These are phyloP conservation scores for Acomys russatus DNA, from an alignment of 2,797 vertebrate species.

Conservation along the genomic window DNA sequence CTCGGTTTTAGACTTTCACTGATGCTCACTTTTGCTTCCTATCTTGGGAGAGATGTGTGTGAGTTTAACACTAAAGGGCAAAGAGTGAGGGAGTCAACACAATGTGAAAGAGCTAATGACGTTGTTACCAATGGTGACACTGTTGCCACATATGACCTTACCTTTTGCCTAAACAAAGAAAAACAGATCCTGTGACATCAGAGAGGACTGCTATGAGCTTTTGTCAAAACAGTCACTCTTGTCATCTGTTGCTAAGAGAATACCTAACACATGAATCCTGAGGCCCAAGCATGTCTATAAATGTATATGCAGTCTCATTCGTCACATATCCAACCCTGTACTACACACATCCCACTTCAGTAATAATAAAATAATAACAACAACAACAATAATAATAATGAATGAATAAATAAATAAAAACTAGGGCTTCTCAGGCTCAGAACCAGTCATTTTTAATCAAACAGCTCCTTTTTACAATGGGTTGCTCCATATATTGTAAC, in stretches of 20 bases:
- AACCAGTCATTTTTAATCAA: neutral
- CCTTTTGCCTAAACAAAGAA: conserved; percentile 63
- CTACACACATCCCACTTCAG: neutral
- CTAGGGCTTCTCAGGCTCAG: neutral
- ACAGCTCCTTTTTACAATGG: too few species aligned
- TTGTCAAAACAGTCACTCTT: conserved; percentile 29
- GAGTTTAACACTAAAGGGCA: conserved; percentile 49
- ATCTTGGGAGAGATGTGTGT: conserved; percentile 26
- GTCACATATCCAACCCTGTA: neutral
- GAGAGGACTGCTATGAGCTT: neutral
- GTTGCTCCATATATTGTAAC: neutral
- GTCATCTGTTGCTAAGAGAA: conserved; percentile 34
- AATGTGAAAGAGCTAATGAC: neutral
- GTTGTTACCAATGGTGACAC: neutral
- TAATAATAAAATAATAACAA: neutral
- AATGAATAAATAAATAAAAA: neutral
- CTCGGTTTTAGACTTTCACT: conserved; percentile 45
- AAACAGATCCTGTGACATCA: conserved; percentile 63
- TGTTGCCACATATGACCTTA: conserved; percentile 39
- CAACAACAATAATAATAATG: neutral
- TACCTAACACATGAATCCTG: neutral
- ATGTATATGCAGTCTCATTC: neutral
- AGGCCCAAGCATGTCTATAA: neutral
- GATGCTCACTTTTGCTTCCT: neutral
- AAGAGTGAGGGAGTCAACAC: neutral